Evolutionary conservation across 2,888 invertebrate species (phyloP), one percentile per base, ranked within the genome.

Genomic region (Athalia circularis): DNA sequence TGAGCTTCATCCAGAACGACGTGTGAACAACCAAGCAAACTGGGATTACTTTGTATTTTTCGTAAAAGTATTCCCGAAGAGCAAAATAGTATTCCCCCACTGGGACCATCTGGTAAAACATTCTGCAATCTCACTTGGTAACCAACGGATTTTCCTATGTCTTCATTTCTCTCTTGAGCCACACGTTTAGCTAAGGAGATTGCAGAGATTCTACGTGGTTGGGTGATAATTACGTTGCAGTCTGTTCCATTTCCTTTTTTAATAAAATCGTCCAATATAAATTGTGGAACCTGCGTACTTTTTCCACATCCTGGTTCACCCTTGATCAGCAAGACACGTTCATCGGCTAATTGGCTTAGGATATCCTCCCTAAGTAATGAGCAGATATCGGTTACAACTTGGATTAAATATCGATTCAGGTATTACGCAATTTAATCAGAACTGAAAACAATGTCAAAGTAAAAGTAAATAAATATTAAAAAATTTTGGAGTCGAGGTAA

Each of bases 251-350:
- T 85, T 0, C 87, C 87, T 62, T 85, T 83, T 76, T 82, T 82
- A 3, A 90, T 89, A 89, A 87, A 94, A 84, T 83, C 89, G 90
- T 94, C 93, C 77, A 94, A 84, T 62, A 93, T 91, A 83, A 92
- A 93, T 62, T 94, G 94, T 0, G 95, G 95, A 6, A 93, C 93
- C 75, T 95, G 92, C 0, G 94, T 95, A 45, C 95, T 95, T 87
- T 95, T 95, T 0, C 95, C 95, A 86, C 95, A 95, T 0, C 95
- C 95, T 0, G 95, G 94, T 79, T 94, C 94, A 0, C 95, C 95
- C 79, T 93, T 93, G 65, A 95, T 91, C 3, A 95, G 91, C 0
- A 93, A 80, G 0, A 94, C 92, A 50, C 92, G 92, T 80, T 92
- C 92, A 0, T 90, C 83, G 9, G 91, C 84, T 1, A 95, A 82